Percentiles rank a stretch among this genome's conserved stretches.
phyloP scores from a whole-genome alignment of 35 echinoderm and acorn worm species.

The Apostichopus parvimensis region DNA sequence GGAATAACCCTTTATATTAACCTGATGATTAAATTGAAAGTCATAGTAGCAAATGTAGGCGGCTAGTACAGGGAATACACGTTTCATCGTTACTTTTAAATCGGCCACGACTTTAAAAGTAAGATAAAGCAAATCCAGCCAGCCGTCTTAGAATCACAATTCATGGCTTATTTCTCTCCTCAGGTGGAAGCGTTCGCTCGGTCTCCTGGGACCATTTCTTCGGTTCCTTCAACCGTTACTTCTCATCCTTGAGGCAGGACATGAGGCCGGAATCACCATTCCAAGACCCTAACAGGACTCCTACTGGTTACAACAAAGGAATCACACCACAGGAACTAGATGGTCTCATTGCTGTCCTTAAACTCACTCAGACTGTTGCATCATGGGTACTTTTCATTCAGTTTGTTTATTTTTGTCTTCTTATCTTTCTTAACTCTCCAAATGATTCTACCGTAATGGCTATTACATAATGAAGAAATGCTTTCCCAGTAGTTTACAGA shows the following conservation, averaged over 20 bases:
- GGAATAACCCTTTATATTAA: neutral
- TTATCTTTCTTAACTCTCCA: too few species aligned
- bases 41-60: too few species aligned
- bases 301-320: slow-evolving; percentile 70
- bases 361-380: slow-evolving; percentile 75
- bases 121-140: too few species aligned
- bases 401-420: too few species aligned
- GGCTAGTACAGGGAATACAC: too few species aligned
- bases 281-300: slow-evolving; percentile 61
- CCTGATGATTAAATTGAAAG: neutral
- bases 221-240: slow-evolving; percentile 87
- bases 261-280: slow-evolving; percentile 62
- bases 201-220: slow-evolving; percentile 99
- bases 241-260: slow-evolving; percentile 81
- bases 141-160: too few species aligned
- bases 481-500: too few species aligned
- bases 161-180: neutral
- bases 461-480: too few species aligned
- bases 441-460: too few species aligned
- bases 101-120: too few species aligned
- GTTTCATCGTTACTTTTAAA: too few species aligned
- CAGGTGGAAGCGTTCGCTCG: slow-evolving; percentile 73
- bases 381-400: slow-evolving; percentile 44
- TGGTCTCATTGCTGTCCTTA: slow-evolving; percentile 75
- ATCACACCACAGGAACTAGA: slow-evolving; percentile 96